Evolutionary conservation across 2,113 vertebrate genomes (phyloP).

Genomic region (Ciconia boyciana): DNA sequence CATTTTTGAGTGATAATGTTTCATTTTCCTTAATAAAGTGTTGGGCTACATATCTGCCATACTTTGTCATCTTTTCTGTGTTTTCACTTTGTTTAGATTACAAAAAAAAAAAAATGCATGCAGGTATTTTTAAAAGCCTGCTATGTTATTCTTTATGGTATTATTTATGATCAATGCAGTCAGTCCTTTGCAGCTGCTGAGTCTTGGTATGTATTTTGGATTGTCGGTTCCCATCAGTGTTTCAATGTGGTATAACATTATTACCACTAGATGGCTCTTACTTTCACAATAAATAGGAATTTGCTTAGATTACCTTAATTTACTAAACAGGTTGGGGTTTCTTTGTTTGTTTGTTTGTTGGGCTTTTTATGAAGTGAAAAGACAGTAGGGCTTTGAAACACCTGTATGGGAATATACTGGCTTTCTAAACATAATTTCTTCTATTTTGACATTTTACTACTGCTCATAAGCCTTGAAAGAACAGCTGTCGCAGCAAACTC

Average conservation of each 20-base stretch:
- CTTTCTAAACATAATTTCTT: not conserved
- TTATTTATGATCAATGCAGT: not conserved
- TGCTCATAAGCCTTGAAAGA: not conserved
- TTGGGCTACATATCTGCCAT: not conserved
- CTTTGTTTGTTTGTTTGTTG: not conserved
- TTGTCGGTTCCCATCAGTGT: not conserved
- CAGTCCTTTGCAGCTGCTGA: not conserved
- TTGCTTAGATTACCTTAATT: not conserved
- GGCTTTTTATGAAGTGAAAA: not conserved
- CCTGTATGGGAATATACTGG: not conserved
- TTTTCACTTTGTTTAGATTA: not conserved
- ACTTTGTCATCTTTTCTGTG: not conserved
- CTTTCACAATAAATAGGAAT: not conserved
- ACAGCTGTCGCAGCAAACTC: not conserved
- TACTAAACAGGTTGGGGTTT: not conserved
- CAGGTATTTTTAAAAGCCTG: not conserved
- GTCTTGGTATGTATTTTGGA: rapidly evolving
- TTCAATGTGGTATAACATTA: not conserved
- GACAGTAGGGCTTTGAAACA: not conserved
- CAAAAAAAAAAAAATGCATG: not conserved
- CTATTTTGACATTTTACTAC: not conserved
- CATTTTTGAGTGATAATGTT: not conserved
- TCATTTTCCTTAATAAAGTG: not conserved
- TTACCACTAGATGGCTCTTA: constrained; percentile 65
- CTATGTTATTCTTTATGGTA: not conserved